Conservation (phyloP, 37 sponge, comb jelly and placozoan genomes). For the Corticium candelabrum region DNA sequence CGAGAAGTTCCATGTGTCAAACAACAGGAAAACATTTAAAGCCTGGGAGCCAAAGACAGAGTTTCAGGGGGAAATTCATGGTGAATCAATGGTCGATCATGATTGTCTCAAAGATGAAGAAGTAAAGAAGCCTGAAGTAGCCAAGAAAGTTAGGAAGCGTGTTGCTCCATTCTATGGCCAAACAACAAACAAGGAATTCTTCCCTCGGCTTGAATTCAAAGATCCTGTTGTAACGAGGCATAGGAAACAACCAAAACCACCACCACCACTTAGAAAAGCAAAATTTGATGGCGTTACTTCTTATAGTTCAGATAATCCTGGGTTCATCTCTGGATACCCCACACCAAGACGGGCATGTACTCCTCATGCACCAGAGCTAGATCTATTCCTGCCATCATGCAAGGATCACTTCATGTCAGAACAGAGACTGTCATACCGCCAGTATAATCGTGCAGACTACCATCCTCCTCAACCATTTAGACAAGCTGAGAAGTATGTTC, state of each 20-base stretch:
- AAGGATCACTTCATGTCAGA: not conserved
- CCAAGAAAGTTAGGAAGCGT: no score
- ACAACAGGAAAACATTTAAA: no score
- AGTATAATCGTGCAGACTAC: no score
- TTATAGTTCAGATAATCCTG: not conserved
- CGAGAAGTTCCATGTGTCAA: no score
- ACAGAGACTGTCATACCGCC: not conserved
- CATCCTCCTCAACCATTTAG: not conserved
- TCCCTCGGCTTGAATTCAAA: not conserved
- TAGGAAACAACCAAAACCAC: not conserved
- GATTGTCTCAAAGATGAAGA: no score
- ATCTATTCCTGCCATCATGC: not conserved
- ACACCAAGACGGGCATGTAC: not conserved
- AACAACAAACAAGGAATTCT: not conserved
- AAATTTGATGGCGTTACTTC: not conserved
- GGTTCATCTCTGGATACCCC: not conserved
- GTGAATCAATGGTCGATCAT: no score
- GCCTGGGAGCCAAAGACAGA: no score
- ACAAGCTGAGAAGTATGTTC: not conserved
- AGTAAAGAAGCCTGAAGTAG: no score
- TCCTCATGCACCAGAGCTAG: not conserved
- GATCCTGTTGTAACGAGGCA: not conserved
- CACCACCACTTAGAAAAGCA: not conserved
- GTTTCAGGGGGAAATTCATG: no score
- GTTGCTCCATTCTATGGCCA: not conserved